A percentile compares a stretch with the other conserved stretches of the same genome.
Conservation (phyloP, 2,888 invertebrate genomes). For the Thereva unica region DNA sequence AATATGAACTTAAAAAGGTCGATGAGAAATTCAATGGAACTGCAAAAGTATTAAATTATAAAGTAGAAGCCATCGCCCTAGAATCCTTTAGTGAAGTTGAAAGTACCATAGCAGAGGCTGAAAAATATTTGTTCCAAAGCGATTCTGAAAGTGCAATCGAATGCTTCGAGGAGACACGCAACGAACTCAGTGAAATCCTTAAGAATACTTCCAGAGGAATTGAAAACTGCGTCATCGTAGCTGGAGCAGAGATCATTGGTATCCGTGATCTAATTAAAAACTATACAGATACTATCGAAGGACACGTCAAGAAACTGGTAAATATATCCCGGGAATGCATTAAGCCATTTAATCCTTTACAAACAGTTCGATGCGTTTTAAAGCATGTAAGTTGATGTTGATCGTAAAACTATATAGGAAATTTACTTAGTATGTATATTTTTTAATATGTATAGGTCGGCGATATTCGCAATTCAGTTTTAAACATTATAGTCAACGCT, state of each 20-base stretch:
- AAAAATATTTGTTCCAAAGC: too few relatives aligned
- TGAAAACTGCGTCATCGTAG: slow-evolving; percentile 11
- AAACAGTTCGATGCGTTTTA: slow-evolving; percentile 5
- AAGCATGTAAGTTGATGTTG: slow-evolving; percentile 14
- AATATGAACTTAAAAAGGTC: too few relatives aligned
- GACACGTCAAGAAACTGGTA: slow-evolving; percentile 2
- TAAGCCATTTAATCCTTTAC: slow-evolving; percentile 10
- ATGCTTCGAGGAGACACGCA: slow-evolving; percentile 24
- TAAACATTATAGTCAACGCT: too few relatives aligned
- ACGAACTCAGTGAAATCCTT: slow-evolving; percentile 10
- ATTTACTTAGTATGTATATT: background rate
- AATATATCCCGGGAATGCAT: slow-evolving; percentile 16
- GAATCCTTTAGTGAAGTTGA: too few relatives aligned
- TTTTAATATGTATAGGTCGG: background rate
- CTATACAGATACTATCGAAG: slow-evolving; percentile 17
- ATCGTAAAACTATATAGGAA: background rate
- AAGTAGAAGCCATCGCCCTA: too few relatives aligned
- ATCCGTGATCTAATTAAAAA: slow-evolving; percentile 19
- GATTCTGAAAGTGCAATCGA: background rate
- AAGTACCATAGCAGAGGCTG: too few relatives aligned
- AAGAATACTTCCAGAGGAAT: slow-evolving; percentile 6
- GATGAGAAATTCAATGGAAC: too few relatives aligned
- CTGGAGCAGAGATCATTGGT: slow-evolving; percentile 6
- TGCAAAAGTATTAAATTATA: too few relatives aligned
- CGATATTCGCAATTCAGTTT: too few relatives aligned